These are phyloP conservation scores for Tonatia bakeri DNA, from an alignment of 2,113 vertebrate species.

Conservation along the genomic window DNA sequence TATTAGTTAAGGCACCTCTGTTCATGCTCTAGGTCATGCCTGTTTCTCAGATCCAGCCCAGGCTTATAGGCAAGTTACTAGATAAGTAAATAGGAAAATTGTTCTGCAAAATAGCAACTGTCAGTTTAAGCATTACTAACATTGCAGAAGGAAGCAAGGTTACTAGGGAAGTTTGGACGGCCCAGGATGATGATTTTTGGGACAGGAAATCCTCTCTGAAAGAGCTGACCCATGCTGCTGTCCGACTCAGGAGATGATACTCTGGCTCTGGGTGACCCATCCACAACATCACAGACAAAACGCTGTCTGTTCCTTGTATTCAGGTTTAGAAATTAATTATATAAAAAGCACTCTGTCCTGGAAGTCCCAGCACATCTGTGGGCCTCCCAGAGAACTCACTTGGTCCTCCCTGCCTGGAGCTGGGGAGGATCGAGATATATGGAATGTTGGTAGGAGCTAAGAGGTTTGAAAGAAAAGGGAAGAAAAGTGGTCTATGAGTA, in stretches of 20 bases:
- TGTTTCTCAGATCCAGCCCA: background rate
- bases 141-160: slow-evolving; percentile 8
- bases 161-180: background rate
- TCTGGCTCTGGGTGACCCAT: background rate
- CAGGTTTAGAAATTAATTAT: background rate
- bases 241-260: background rate
- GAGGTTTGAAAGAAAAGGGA: background rate
- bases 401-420: background rate
- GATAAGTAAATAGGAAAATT: slow-evolving; percentile 15
- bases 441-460: background rate
- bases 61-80: background rate
- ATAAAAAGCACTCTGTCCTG: slow-evolving; percentile 22
- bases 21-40: background rate
- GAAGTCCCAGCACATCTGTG: background rate
- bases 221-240: background rate
- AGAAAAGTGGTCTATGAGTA: background rate
- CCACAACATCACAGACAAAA: background rate
- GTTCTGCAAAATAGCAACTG: slow-evolving; percentile 15
- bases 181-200: background rate
- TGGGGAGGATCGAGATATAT: background rate
- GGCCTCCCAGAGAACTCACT: background rate
- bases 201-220: background rate
- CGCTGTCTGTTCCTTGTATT: background rate
- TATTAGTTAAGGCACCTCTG: slow-evolving; percentile 42
- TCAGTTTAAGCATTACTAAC: slow-evolving; percentile 39